phyloP scores from a whole-genome alignment of 2,113 vertebrate species.

The Epinephelus cyanopodus region DNA sequence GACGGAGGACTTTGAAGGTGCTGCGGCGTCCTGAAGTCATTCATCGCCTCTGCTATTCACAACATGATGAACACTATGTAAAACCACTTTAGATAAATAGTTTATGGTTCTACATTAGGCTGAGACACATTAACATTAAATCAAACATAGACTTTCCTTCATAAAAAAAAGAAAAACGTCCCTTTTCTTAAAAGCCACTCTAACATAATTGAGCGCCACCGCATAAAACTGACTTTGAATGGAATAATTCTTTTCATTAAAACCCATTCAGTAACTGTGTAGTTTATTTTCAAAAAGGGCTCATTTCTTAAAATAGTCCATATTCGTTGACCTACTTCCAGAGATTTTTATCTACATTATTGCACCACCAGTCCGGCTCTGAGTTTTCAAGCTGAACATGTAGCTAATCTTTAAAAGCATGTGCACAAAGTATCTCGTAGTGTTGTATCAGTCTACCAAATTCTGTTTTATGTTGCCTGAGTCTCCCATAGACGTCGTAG shows the following conservation, averaged over 20 bases:
- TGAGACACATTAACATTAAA: constrained; percentile 52
- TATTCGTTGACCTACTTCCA: constrained; percentile 49
- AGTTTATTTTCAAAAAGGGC: constrained; percentile 38
- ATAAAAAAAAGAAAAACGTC: constrained; percentile 4
- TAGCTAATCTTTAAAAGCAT: constrained; percentile 30
- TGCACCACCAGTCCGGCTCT: not conserved
- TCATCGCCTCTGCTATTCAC: constrained; percentile 23
- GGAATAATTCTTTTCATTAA: constrained; percentile 34
- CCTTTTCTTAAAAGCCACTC: constrained; percentile 55
- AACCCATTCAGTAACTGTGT: constrained; percentile 44
- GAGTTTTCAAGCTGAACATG: not conserved
- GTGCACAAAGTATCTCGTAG: not conserved
- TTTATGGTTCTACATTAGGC: constrained; percentile 51
- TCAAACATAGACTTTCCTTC: constrained; percentile 53
- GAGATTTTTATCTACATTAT: constrained; percentile 48
- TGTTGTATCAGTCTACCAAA: constrained; percentile 20
- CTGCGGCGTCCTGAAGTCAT: constrained; percentile 8
- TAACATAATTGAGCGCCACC: constrained; percentile 26
- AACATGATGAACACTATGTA: constrained; percentile 8
- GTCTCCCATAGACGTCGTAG: constrained; percentile 7
- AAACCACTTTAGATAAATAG: constrained; percentile 54
- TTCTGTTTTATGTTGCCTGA: constrained; percentile 42
- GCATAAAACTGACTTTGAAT: constrained; percentile 33
- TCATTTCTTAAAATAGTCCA: constrained; percentile 24
- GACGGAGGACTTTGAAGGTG: constrained; percentile 1